Base-by-base conservation (phyloP, 2,113 vertebrate genomes). In the Chaetura pelagica region DNA sequence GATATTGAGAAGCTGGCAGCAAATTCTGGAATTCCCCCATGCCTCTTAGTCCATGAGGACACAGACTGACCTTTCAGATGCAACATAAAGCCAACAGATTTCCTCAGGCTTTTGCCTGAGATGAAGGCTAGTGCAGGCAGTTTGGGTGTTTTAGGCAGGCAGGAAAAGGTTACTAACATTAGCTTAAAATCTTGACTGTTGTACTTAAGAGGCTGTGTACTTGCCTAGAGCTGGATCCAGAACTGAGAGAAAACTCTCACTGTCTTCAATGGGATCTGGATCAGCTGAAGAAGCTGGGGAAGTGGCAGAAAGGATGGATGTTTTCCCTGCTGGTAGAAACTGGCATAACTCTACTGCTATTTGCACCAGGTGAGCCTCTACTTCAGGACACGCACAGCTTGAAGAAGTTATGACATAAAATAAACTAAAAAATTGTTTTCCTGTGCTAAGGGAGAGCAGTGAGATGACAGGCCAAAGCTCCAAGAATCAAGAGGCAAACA, bases 81-180 rank as follows among this genome's bases (percentile, higher is more conserved):
- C 34, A 87, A 38, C 59, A 68, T 10, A 83, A 93, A 66, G 24
- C 19, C 40, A 64, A 22, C 8, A 38, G 76, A 74, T 86, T 94
- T 90, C 71, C 82, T 86, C 38, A 40, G 78, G 38, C 54, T 96
- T 85, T 90, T 91, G 87, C 68, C 78, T 46, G 48, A 90, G 35
- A 66, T 26, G 38, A 89, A 80, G 59, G 66, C 55, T 91, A 64
- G 29, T 29, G 76, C 84, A 62, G 44, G 7, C 23, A 78, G 20
- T 58, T 87, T 73, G 81, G 49, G 58, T 84, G 64, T 87, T 73
- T 24, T 29, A 73, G 71, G 67, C 29, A 75, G 40, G 73, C 79
- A 87, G 59, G 34, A 63, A 73, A 94, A 72, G 58, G 77, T 83
- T 95, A 77, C 55, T 52, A 66, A 80, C 63, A 71, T 83, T 57